Conservation (phyloP, 2,113 vertebrate genomes). For the Ramphastos sulfuratus region DNA sequence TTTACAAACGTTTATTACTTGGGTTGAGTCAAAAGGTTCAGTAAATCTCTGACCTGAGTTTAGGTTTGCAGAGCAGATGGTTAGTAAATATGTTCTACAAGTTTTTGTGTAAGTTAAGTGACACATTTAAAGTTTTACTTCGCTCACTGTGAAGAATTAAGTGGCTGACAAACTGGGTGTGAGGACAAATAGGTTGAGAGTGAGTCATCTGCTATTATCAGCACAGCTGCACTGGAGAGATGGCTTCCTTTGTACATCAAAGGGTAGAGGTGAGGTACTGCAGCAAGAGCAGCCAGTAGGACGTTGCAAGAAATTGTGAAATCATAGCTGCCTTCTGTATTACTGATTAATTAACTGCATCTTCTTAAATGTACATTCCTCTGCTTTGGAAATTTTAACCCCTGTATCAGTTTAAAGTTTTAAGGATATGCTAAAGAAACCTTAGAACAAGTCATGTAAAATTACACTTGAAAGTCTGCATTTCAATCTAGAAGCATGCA, state of each 20-base stretch:
- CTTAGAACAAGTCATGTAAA: not conserved
- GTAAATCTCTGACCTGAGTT: not conserved
- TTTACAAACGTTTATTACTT: not conserved
- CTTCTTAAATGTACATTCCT: not conserved
- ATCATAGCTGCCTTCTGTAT: not conserved
- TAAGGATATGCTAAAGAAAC: not conserved
- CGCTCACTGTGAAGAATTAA: not conserved
- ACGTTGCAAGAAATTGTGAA: not conserved
- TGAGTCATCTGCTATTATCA: conserved; percentile 30
- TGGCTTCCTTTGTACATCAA: not conserved
- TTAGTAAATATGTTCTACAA: not conserved
- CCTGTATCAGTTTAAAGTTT: not conserved
- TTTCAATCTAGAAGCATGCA: not conserved
- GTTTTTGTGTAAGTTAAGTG: not conserved
- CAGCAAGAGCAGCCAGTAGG: not conserved
- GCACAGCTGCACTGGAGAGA: not conserved
- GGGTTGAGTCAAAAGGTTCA: not conserved
- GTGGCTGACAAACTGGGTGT: conserved; percentile 47
- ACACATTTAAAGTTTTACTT: conserved; percentile 21
- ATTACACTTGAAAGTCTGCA: not conserved
- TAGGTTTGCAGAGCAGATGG: not conserved
- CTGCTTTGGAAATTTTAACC: not conserved
- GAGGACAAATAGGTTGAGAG: conserved; percentile 15
- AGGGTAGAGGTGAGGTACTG: not conserved
- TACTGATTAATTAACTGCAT: not conserved